Evolutionary conservation across 1,140 invertebrate genomes (phyloP).

Genomic region (Phenacoccus solenopsis): DNA sequence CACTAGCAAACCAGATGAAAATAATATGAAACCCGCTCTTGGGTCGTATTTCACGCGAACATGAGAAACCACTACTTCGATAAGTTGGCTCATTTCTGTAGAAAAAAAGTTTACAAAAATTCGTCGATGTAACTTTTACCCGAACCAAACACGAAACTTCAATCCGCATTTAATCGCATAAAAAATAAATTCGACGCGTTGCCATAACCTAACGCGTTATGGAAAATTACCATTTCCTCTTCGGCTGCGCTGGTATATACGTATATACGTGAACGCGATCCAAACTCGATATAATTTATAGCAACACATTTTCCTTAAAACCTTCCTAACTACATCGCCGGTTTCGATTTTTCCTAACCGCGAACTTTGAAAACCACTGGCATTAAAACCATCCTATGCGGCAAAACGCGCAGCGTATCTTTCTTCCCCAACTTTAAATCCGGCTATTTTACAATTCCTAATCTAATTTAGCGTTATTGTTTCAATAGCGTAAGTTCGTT

Average conservation of each 20-base stretch:
- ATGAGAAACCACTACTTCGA: neutral
- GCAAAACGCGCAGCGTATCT: neutral
- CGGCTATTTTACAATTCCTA: neutral
- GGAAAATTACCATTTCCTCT: constrained; percentile 1
- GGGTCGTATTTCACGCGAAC: neutral
- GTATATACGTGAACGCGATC: no score
- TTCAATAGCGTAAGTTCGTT: neutral
- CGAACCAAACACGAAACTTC: neutral
- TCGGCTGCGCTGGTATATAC: no score
- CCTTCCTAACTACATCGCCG: no score
- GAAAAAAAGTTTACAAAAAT: no score
- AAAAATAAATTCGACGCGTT: neutral
- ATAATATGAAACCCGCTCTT: neutral
- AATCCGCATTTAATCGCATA: neutral
- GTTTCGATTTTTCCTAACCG: neutral
- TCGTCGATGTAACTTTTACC: neutral
- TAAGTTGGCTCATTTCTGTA: no score
- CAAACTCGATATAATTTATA: no score
- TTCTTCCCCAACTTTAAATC: neutral
- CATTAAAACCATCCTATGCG: neutral
- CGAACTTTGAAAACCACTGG: neutral
- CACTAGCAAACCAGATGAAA: no score
- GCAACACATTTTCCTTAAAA: neutral
- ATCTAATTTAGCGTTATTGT: constrained; percentile 3
- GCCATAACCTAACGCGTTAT: neutral